Evolutionary conservation across 2,888 invertebrate species (phyloP).

Genomic region (Mallateleia sp.): DNA sequence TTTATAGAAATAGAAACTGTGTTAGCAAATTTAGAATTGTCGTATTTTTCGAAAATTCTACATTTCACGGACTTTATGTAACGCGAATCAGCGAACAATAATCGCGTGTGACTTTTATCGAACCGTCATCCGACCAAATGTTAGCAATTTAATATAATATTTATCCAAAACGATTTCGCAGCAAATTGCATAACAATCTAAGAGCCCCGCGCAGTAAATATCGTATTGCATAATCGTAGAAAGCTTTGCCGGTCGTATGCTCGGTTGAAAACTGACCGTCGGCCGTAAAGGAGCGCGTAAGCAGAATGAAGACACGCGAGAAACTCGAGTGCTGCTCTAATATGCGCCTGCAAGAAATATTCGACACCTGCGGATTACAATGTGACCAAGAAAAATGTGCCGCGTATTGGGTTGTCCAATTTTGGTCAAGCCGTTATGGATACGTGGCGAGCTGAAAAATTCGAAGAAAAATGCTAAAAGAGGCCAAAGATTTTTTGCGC

Average conservation of each 20-base stretch:
- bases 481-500: no score
- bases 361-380: slow-evolving; percentile 21
- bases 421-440: not conserved
- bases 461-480: no score
- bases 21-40: no score
- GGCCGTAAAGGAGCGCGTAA: slow-evolving; percentile 52
- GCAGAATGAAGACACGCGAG: slow-evolving; percentile 81
- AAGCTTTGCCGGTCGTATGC: slow-evolving; percentile 34
- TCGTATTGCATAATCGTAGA: slow-evolving; percentile 61
- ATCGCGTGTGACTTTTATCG: slow-evolving; percentile 51
- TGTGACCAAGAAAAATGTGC: not conserved
- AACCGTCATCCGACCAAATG: slow-evolving; percentile 51
- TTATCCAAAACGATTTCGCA: slow-evolving; percentile 46
- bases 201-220: slow-evolving; percentile 36
- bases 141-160: slow-evolving; percentile 59
- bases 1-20: no score
- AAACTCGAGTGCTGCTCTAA: slow-evolving; percentile 73
- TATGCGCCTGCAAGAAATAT: slow-evolving; percentile 17
- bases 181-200: slow-evolving; percentile 62
- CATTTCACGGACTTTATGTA: slow-evolving; percentile 43
- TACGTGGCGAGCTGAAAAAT: not conserved
- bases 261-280: slow-evolving; percentile 63
- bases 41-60: no score
- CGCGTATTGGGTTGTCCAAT: not conserved
- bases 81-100: slow-evolving; percentile 33